These are phyloP conservation scores for Apeltes quadracus DNA, from an alignment of 2,113 vertebrate species.

Conservation along the genomic window DNA sequence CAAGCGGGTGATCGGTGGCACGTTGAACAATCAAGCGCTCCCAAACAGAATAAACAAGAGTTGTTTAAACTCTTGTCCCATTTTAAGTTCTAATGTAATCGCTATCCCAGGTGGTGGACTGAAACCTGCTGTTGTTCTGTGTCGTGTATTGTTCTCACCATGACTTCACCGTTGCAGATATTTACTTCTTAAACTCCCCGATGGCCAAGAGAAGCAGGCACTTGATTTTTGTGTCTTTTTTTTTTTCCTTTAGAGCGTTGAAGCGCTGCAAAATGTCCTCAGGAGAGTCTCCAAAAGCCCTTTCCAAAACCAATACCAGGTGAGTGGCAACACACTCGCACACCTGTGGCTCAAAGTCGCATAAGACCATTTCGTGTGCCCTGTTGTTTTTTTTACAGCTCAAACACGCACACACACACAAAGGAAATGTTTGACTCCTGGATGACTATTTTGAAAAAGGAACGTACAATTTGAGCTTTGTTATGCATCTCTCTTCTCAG, in stretches of 20 bases:
- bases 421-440: not conserved
- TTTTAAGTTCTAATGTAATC: not conserved
- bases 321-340: conserved; percentile 16
- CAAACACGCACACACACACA: not conserved
- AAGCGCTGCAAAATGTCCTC: conserved; percentile 52
- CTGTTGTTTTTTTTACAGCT: not conserved
- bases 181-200: not conserved
- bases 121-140: too few relatives aligned
- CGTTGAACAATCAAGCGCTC: too few relatives aligned
- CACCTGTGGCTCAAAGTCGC: not conserved
- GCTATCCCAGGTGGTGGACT: too few relatives aligned
- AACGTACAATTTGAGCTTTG: not conserved
- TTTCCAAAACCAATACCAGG: conserved; percentile 29
- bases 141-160: too few relatives aligned
- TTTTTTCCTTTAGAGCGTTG: conserved; percentile 48
- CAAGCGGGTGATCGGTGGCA: too few relatives aligned
- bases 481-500: not conserved
- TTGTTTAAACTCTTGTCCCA: not conserved
- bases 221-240: not conserved
- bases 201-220: too few relatives aligned
- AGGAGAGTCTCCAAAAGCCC: conserved; percentile 56
- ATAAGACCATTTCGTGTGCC: not conserved
- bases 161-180: not conserved
- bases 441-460: not conserved
- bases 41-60: too few relatives aligned